These are phyloP conservation scores for Amyelois transitella DNA, from an alignment of 1,140 invertebrate genomes.

Conservation along the genomic window DNA sequence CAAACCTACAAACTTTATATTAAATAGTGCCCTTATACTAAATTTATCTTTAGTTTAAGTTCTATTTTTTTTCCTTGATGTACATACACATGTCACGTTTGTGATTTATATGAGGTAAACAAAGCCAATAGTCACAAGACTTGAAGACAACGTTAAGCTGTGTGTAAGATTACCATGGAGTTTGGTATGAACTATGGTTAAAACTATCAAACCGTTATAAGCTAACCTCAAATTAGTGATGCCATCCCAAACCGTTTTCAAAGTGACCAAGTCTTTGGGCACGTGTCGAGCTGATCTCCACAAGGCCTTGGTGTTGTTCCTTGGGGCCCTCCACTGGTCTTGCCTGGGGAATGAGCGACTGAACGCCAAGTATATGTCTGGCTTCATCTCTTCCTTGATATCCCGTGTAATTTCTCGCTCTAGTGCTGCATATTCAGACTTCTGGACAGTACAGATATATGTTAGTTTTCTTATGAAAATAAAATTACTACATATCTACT, in stretches of 20 bases:
- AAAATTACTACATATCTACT: neutral
- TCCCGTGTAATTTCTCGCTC: constrained; percentile 57
- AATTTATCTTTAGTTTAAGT: no score
- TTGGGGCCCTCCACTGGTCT: constrained; percentile 67
- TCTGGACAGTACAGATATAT: no score
- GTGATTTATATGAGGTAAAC: no score
- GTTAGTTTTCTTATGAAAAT: no score
- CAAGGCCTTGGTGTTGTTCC: constrained; percentile 63
- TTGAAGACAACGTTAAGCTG: no score
- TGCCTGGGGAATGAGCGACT: constrained; percentile 63
- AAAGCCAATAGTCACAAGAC: no score
- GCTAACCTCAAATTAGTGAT: constrained; percentile 75
- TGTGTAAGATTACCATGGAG: no score
- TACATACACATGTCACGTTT: no score
- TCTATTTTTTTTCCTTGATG: no score
- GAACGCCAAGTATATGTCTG: constrained; percentile 60
- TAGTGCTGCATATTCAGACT: constrained; percentile 41
- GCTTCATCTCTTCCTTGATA: constrained; percentile 43
- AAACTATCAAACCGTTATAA: neutral
- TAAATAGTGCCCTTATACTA: no score
- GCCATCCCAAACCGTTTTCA: constrained; percentile 77
- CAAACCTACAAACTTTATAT: no score
- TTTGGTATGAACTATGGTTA: no score
- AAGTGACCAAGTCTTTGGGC: constrained; percentile 74
- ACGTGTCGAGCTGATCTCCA: constrained; percentile 73